Base-by-base conservation (phyloP, 2,888 invertebrate species). In the Danaus chrysippus region DNA sequence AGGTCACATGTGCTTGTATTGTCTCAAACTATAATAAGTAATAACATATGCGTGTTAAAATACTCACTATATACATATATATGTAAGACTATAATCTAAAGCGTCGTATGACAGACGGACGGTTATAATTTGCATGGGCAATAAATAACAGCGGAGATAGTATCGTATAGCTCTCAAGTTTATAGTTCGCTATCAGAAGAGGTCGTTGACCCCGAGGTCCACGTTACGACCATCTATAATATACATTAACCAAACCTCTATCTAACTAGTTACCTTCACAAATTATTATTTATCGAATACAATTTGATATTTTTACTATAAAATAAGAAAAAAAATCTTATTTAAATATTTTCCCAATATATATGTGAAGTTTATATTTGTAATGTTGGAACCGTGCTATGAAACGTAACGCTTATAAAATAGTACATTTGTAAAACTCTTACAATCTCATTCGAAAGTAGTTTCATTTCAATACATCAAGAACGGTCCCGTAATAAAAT, bases 181-280 rank as follows among this genome's bases (percentile, higher is more conserved):
- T 68, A 69, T 66, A 65, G 66, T 62, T 64, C 78, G 75, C 80
- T 87, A 88, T 87, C 87, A 81, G 75, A 34, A 34, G 23, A 78
- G 76, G 89, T 87, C 88, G 87, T 87, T 76, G 89, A 78, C 86
- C 88, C 78, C 81, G 79, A 86, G 83, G 78, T 79, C 75, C 80
- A 79, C 79, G 83, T 83, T 80, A 80, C 76, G 66, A 69, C 73
- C 64, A 70, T 70, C 67, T 68, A 65, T 71, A 69, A 63, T 67
- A 70, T 72, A 68, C 69, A 69, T 63, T 72, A 69, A 66, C 70
- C 1, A 3, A 23, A 23, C 70, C 65, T n/a, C n/a, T 69, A 64
- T 66, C 69, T 66, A 63, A 62, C 56, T 61, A 56, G 62, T 59
- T 59, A 34, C 19, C 15, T 15, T 54, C 44, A n/a, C 43, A 23